Evolutionary conservation across 2,113 vertebrate species (phyloP).

Genomic region (Colaptes auratus): DNA sequence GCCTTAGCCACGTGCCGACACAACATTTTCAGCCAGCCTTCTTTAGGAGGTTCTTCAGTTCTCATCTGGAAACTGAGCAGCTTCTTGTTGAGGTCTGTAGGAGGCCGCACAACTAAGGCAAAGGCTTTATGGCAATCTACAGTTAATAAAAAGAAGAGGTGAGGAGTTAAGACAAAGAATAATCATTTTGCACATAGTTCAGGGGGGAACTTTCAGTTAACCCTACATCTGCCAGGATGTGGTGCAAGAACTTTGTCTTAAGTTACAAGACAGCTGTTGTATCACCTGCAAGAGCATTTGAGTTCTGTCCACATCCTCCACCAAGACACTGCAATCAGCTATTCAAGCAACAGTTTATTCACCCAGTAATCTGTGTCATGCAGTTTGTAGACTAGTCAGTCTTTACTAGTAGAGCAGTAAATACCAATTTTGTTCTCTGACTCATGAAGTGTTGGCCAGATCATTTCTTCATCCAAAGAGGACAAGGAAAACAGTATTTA

Average conservation of each 20-base stretch:
- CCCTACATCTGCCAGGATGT: background rate
- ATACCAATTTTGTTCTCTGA: background rate
- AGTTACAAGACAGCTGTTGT: background rate
- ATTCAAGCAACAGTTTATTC: background rate
- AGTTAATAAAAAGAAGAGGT: background rate
- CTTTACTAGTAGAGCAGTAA: background rate
- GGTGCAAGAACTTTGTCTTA: background rate
- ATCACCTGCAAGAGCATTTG: background rate
- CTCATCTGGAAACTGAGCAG: constrained; percentile 96
- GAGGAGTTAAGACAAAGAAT: background rate
- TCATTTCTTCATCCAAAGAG: background rate
- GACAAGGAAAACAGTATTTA: background rate
- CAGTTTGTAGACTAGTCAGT: background rate
- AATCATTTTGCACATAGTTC: background rate
- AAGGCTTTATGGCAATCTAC: constrained; percentile 95
- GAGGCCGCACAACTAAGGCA: constrained; percentile 92
- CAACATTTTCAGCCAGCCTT: constrained; percentile 87
- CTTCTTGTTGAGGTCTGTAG: constrained; percentile 93
- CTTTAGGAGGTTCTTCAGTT: constrained; percentile 88
- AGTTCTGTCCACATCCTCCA: background rate
- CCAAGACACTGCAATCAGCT: background rate
- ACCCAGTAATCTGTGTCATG: background rate
- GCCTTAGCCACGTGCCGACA: constrained; percentile 97
- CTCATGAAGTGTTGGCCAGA: background rate
- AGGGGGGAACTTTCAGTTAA: background rate